Percentiles rank a stretch among this genome's conserved stretches.
Evolutionary conservation across 2,888 invertebrate species (phyloP).

Genomic region (Leptopilina drosophilae): DNA sequence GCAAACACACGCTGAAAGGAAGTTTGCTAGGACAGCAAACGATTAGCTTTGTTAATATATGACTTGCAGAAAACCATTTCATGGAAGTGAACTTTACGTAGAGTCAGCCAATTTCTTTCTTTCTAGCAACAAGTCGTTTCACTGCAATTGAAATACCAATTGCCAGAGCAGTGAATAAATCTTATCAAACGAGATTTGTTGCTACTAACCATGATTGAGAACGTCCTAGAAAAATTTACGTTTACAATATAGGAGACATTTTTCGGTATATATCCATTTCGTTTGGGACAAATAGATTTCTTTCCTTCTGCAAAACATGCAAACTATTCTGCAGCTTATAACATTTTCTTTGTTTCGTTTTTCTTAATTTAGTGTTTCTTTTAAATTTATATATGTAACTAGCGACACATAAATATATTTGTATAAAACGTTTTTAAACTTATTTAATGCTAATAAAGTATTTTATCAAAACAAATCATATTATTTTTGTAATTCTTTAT

Average conservation of each 20-base stretch:
- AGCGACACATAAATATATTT: too few species aligned
- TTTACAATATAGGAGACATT: background rate
- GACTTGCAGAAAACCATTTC: slow-evolving; percentile 4
- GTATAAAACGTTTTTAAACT: too few species aligned
- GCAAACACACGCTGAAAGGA: background rate
- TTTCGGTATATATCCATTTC: background rate
- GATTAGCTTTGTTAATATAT: slow-evolving; percentile 29
- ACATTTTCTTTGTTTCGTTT: too few species aligned
- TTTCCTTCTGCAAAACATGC: background rate
- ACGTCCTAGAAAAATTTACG: background rate
- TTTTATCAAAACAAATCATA: too few species aligned
- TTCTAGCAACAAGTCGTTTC: slow-evolving; percentile 30
- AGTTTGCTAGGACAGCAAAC: slow-evolving; percentile 32
- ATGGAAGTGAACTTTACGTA: slow-evolving; percentile 11
- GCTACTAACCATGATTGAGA: slow-evolving; percentile 11
- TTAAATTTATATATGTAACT: too few species aligned
- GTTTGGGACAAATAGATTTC: background rate
- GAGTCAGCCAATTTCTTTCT: slow-evolving; percentile 29
- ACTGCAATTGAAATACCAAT: slow-evolving; percentile 30
- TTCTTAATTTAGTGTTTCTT: too few species aligned
- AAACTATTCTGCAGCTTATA: background rate
- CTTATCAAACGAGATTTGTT: slow-evolving; percentile 19
- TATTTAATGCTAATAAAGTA: too few species aligned
- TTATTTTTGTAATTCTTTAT: too few species aligned
- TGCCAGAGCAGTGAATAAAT: slow-evolving; percentile 28